phyloP scores from a whole-genome alignment of 2,113 vertebrate species.

The Henicopernis longicauda region DNA sequence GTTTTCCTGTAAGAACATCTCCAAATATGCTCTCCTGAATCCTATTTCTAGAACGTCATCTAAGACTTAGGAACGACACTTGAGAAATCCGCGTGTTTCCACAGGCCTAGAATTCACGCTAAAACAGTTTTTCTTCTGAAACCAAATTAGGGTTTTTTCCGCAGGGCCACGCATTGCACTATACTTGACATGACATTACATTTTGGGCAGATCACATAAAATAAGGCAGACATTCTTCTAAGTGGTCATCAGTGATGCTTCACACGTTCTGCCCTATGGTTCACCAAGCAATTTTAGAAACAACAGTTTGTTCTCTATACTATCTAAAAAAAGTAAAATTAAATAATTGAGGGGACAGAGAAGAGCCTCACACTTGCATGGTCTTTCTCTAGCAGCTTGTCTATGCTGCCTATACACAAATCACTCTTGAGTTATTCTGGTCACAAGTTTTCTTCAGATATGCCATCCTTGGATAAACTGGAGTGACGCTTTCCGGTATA shows the following conservation, averaged over 20 bases:
- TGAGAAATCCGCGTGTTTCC: neutral
- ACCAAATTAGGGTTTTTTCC: neutral
- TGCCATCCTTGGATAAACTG: rapidly evolving
- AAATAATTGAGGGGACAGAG: neutral
- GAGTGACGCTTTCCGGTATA: too few species aligned
- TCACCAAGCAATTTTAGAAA: neutral
- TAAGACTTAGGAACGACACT: neutral
- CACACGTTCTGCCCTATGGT: neutral
- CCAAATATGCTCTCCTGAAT: too few species aligned
- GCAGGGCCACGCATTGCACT: neutral
- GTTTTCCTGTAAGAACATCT: neutral
- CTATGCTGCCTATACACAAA: neutral
- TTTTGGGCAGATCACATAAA: neutral
- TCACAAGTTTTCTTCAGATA: neutral
- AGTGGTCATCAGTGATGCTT: neutral
- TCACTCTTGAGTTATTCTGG: neutral
- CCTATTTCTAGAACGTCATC: neutral
- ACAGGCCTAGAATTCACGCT: neutral
- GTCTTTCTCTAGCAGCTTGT: neutral
- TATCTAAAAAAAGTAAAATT: neutral
- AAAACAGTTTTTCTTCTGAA: neutral
- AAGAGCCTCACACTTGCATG: neutral
- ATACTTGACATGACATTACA: too few species aligned
- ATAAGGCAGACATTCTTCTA: neutral
- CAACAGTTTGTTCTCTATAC: neutral